phyloP scores from a whole-genome alignment of 1,140 invertebrate species.

The Homarus americanus region DNA sequence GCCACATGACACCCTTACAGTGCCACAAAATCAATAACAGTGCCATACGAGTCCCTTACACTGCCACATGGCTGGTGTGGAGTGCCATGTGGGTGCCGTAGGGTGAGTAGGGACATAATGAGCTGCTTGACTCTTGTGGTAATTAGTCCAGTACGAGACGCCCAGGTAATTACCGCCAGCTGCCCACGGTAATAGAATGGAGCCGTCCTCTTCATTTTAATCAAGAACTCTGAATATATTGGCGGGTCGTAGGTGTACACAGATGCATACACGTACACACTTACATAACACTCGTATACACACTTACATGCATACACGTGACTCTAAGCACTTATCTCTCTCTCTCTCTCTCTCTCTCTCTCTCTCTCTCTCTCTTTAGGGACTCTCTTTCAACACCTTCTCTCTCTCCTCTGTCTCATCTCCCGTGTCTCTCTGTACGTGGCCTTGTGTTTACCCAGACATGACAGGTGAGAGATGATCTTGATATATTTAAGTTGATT shows the following conservation, averaged over 20 bases:
- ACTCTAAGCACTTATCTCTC: background rate
- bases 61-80: no score
- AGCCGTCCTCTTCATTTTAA: constrained; percentile 30
- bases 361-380: background rate
- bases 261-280: background rate
- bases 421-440: background rate
- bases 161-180: constrained; percentile 36
- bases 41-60: no score
- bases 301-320: background rate
- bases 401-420: background rate
- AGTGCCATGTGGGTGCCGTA: constrained; percentile 8
- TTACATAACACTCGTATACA: background rate
- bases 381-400: background rate
- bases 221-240: background rate
- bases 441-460: no score
- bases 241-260: background rate
- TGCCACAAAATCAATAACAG: no score
- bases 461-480: no score
- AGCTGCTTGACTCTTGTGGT: constrained; percentile 25
- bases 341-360: background rate
- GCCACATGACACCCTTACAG: no score
- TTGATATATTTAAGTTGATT: no score
- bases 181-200: constrained; percentile 37
- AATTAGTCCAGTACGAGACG: constrained; percentile 45
- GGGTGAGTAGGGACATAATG: constrained; percentile 28